phyloP scores from a whole-genome alignment of 2,113 vertebrate species.

The Podarcis muralis region DNA sequence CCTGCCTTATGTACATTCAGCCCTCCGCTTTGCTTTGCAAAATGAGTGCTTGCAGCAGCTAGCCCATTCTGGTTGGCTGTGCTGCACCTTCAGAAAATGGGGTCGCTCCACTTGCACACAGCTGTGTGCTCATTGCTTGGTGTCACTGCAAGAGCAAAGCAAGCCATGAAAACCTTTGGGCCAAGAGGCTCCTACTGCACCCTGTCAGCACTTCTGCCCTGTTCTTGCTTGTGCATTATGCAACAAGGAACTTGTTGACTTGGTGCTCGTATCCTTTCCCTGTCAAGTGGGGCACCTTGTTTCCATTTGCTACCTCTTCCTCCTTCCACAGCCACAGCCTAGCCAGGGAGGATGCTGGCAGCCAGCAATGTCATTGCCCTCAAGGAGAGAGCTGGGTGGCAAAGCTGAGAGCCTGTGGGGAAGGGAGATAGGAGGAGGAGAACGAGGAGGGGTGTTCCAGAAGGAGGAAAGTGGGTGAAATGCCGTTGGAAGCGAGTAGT shows the following conservation, averaged over 20 bases:
- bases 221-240: conserved; percentile 65
- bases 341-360: not conserved
- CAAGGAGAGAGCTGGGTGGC: not conserved
- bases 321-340: not conserved
- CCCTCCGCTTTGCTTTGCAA: not conserved
- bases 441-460: conserved; percentile 15
- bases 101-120: rapidly evolving
- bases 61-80: no score
- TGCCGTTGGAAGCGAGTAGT: conserved; percentile 69
- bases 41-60: no score
- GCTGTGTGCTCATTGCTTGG: not conserved
- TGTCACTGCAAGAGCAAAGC: not conserved
- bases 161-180: conserved; percentile 23
- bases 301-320: not conserved
- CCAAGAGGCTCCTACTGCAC: not conserved
- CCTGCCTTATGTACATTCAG: not conserved
- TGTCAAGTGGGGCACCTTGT: conserved; percentile 35
- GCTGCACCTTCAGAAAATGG: not conserved
- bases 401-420: not conserved
- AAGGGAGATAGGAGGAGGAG: rapidly evolving
- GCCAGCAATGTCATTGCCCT: not conserved
- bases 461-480: conserved; percentile 67
- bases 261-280: conserved; percentile 35
- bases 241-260: conserved; percentile 58
- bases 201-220: conserved; percentile 64